Conservation (phyloP, 92 coral and sea anemone species). For the Paragorgia papillata region DNA sequence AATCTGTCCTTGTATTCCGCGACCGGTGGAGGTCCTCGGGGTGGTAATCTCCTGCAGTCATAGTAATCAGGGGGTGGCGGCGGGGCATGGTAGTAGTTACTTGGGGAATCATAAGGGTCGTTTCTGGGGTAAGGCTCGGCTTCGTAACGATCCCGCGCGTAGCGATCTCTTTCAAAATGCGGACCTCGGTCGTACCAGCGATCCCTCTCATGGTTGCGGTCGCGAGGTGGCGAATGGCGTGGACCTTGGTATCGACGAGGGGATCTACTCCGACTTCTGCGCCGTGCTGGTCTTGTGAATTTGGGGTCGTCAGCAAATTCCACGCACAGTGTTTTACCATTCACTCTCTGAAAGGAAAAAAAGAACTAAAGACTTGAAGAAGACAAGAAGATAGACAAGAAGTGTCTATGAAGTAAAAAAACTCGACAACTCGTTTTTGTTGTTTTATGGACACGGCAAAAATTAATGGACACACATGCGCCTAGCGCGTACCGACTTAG, state of each 20-base stretch:
- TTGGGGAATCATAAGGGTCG: constrained; percentile 18
- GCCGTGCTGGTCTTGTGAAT: background rate
- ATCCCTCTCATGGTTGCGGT: constrained; percentile 21
- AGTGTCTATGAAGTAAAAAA: too few relatives aligned
- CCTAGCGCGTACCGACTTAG: too few relatives aligned
- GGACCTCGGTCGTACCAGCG: constrained; percentile 6
- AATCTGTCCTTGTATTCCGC: background rate
- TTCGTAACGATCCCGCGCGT: background rate
- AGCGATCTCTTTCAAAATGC: constrained; percentile 9
- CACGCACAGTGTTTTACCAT: constrained; percentile 38
- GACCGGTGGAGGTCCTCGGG: background rate
- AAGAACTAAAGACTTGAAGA: background rate
- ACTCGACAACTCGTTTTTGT: too few relatives aligned
- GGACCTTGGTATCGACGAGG: constrained; percentile 4
- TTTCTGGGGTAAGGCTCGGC: constrained; percentile 14
- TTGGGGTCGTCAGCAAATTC: constrained; percentile 42
- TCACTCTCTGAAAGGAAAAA: constrained; percentile 7
- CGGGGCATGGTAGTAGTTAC: constrained; percentile 18
- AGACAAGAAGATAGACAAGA: background rate
- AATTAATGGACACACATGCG: too few relatives aligned
- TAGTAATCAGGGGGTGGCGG: constrained; percentile 21
- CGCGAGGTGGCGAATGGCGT: background rate
- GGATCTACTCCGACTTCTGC: background rate
- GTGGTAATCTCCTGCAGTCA: constrained; percentile 22
- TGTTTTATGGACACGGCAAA: too few relatives aligned